Conservation (phyloP, 2,797 vertebrate genomes). For the Anguilla anguilla region DNA sequence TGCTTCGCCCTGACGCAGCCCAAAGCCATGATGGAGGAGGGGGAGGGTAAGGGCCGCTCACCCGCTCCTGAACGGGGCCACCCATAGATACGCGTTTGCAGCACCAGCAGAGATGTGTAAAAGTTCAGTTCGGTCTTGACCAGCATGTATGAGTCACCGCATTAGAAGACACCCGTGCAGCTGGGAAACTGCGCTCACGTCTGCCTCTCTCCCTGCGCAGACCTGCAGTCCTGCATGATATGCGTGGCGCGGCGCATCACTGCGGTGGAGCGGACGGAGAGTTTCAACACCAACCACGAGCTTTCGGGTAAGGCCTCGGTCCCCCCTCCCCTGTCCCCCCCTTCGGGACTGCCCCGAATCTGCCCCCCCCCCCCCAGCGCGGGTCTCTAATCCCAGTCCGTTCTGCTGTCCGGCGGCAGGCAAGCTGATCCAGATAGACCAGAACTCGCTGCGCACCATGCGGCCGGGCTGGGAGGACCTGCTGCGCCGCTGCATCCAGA, state of each 20-base stretch:
- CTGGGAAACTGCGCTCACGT: not conserved
- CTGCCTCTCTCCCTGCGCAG: conserved; percentile 60
- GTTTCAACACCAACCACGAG: conserved; percentile 94
- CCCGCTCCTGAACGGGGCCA: not conserved
- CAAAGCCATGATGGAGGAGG: conserved; percentile 96
- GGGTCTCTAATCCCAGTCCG: not conserved
- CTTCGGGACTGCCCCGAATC: not conserved
- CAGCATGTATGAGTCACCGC: not conserved
- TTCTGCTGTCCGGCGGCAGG: conserved; percentile 71
- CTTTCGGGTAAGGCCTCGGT: conserved; percentile 81
- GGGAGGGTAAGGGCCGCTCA: conserved; percentile 79
- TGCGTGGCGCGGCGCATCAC: conserved; percentile 92
- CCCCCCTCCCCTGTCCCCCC: not conserved
- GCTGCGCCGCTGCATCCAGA: conserved; percentile 94
- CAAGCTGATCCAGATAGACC: conserved; percentile 95
- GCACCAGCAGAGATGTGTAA: not conserved
- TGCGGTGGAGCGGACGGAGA: conserved; percentile 87
- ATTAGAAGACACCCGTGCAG: not conserved
- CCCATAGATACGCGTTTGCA: not conserved
- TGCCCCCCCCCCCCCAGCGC: not conserved
- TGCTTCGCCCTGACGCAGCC: conserved; percentile 98
- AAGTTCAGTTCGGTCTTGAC: not conserved
- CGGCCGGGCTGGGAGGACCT: conserved; percentile 94
- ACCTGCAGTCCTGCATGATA: conserved; percentile 98
- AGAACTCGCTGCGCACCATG: conserved; percentile 89